A percentile compares a stretch with the other conserved stretches of the same genome.
Conservation (phyloP, 2,888 invertebrate genomes). For the Eupsilia transversa region DNA sequence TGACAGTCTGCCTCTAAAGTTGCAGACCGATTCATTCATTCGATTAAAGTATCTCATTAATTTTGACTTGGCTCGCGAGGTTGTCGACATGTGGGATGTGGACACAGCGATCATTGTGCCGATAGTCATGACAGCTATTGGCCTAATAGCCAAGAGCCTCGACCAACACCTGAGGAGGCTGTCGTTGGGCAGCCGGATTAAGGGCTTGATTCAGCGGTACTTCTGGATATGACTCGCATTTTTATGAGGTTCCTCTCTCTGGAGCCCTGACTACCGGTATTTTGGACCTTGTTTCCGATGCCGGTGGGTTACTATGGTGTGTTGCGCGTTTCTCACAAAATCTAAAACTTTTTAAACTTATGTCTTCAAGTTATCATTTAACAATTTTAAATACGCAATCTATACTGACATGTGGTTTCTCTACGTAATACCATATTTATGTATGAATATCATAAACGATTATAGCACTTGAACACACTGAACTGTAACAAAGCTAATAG, state of each 20-base stretch:
- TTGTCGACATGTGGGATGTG: neutral
- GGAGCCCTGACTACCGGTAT: neutral
- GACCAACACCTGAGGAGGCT: neutral
- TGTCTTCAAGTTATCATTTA: neutral
- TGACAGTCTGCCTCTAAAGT: neutral
- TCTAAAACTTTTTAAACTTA: neutral
- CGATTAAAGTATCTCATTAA: neutral
- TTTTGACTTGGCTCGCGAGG: neutral
- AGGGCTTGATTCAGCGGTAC: neutral
- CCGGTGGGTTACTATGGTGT: neutral
- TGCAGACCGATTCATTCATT: neutral
- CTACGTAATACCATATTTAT: slow-evolving; percentile 24
- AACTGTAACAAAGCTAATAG: slow-evolving; percentile 6
- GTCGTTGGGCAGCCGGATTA: neutral
- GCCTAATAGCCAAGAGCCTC: neutral
- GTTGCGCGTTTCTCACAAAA: neutral
- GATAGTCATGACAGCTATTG: neutral
- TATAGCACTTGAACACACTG: slow-evolving; percentile 6
- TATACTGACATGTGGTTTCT: slow-evolving; percentile 2
- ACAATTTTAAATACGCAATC: neutral
- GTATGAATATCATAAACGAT: slow-evolving; percentile 5
- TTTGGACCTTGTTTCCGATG: neutral
- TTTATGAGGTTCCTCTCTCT: neutral
- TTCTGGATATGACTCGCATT: neutral
- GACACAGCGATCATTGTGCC: neutral